These are phyloP conservation scores for Cichladusa arquata DNA, from an alignment of 2,113 vertebrate genomes.

Conservation along the genomic window DNA sequence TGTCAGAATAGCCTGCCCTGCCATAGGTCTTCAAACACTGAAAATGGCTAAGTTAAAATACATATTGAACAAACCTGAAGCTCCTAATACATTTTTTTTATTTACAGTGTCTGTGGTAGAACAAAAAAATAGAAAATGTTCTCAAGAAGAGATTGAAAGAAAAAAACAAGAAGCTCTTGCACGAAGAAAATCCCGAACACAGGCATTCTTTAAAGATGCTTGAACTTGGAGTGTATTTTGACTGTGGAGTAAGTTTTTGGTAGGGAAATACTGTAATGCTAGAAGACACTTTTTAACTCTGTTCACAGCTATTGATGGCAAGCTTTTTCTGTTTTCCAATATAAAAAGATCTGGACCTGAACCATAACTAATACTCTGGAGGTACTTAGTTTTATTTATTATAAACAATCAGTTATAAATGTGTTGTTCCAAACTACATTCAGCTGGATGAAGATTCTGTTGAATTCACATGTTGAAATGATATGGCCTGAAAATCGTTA, in stretches of 20 bases:
- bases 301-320: not conserved
- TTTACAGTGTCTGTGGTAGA: conserved; percentile 77
- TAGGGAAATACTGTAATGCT: not conserved
- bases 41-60: not conserved
- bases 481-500: not conserved
- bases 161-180: conserved; percentile 92
- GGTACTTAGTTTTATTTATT: not conserved
- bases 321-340: not conserved
- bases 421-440: not conserved
- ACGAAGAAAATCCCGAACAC: conserved; percentile 80
- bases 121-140: conserved; percentile 79
- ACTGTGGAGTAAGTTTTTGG: not conserved
- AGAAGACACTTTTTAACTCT: not conserved
- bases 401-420: not conserved
- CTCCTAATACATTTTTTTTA: not conserved
- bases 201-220: conserved; percentile 59
- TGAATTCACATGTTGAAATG: not conserved
- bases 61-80: not conserved
- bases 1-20: not conserved
- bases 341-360: not conserved
- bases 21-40: not conserved
- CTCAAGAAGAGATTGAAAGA: conserved; percentile 88
- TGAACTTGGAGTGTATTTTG: not conserved
- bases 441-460: not conserved
- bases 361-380: not conserved